Percentiles rank a stretch among this genome's conserved stretches.
phyloP scores from a whole-genome alignment of 2,113 vertebrate genomes.

The Urocolius indicus region DNA sequence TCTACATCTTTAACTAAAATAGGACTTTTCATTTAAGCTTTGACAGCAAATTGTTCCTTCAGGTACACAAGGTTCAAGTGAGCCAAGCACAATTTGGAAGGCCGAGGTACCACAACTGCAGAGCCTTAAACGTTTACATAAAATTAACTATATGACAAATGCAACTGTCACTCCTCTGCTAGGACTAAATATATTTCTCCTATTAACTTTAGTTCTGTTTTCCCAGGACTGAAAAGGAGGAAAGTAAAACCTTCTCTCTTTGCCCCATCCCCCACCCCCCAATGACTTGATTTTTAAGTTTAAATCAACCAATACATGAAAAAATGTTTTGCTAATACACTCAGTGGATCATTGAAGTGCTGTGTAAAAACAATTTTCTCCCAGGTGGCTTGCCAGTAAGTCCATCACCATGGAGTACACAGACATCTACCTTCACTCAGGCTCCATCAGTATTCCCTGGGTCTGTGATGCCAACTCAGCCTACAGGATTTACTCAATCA shows the following conservation, averaged over 20 bases:
- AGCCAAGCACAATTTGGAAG: background rate
- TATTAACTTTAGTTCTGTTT: background rate
- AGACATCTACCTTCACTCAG: slow-evolving; percentile 74
- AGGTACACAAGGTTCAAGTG: background rate
- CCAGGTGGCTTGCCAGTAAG: slow-evolving; percentile 81
- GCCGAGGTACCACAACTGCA: background rate
- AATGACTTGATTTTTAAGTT: background rate
- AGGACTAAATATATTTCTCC: background rate
- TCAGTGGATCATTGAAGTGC: background rate
- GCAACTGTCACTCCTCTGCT: background rate
- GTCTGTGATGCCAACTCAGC: slow-evolving; percentile 59
- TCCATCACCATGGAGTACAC: slow-evolving; percentile 78
- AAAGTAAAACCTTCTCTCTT: background rate
- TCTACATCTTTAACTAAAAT: background rate
- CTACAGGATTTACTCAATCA: slow-evolving; percentile 73
- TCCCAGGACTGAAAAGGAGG: background rate
- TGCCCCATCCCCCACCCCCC: fast-evolving
- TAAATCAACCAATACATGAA: background rate
- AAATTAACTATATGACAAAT: background rate
- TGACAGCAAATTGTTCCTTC: background rate
- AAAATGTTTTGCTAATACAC: background rate
- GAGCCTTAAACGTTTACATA: background rate
- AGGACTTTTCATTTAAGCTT: background rate
- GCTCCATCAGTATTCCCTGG: slow-evolving; percentile 61
- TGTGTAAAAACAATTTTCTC: background rate